Base-by-base conservation (phyloP, 2,888 invertebrate genomes). In the Rugalucina vietnamica region DNA sequence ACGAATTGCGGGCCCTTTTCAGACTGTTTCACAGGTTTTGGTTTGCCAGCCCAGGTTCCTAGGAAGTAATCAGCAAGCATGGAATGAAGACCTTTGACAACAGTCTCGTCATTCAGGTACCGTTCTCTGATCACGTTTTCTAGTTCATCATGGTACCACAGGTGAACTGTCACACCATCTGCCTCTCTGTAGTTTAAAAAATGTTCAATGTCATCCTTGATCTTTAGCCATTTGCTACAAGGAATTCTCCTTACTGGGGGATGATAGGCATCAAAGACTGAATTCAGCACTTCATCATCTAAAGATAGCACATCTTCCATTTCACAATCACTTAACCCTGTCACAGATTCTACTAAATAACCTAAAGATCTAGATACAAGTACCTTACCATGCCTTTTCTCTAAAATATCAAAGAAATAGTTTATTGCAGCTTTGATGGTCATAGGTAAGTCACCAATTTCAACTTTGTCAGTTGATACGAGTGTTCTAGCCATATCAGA, bases 271-370 rank as follows among this genome's bases (percentile, higher is more conserved):
- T 21, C 49, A 81, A 84, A 92, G 0, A 93, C 81, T 36, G 92
- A 92, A 76, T 91, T 89, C 36, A 94, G 85, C 1, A 93, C 94
- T 37, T 87, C 91, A 36, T 94, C 94, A 81, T 94, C 94, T 14
- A 94, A 81, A 4, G 94, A 94, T 39, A 95, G 84, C n/a, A 95
- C 76, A 78, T 95, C 95, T 70, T 94, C 93, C 92, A 95, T 94
- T 88, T 95, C 95, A 81, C 91, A 90, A 87, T 95, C 94, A 82
- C 93, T 94, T 21, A 95, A 86, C 4, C 95, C 95, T 1, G 92
- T 92, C 0, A 80, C 86, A 0, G 94, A 94, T 24, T 93, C 93
- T 12, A 92, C 93, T 43, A 95, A 73, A 84, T 93, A 93, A 29
- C 92, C 90, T 69, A 94, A 84, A 4, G 91, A 84, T 39, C 91